These are phyloP conservation scores for Dromococcyx pavoninus DNA, from an alignment of 2,797 vertebrate species.

Conservation along the genomic window DNA sequence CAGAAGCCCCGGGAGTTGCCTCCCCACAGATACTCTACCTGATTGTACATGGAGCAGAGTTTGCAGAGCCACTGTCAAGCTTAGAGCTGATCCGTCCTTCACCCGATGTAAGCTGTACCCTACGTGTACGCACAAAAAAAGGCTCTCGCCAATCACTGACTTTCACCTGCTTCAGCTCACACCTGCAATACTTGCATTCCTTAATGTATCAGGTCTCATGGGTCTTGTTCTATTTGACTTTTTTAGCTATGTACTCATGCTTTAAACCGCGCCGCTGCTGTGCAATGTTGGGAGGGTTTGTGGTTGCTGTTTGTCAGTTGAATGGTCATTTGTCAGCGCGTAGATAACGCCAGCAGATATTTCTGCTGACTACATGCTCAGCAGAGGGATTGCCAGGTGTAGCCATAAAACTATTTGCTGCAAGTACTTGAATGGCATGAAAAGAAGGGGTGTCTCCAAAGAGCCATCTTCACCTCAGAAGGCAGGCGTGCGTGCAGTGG, in stretches of 20 bases:
- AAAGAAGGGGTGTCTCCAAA: neutral
- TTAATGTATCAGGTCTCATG: neutral
- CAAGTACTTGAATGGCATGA: neutral
- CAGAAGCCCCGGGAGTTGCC: neutral
- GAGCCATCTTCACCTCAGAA: neutral
- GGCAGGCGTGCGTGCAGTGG: neutral
- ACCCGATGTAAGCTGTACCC: neutral
- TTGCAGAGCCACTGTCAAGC: neutral
- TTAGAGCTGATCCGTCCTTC: neutral
- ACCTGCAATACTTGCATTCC: neutral
- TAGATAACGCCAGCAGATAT: neutral
- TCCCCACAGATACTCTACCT: neutral
- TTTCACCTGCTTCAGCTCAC: neutral
- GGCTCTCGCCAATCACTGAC: neutral
- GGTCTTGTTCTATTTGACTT: neutral
- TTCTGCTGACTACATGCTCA: neutral
- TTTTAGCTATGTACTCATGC: neutral
- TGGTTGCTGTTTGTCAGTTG: neutral
- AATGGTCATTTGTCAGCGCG: rapidly evolving
- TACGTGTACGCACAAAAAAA: neutral
- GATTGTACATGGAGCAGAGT: neutral
- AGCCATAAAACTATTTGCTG: neutral
- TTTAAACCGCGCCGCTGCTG: neutral
- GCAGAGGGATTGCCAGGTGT: neutral
- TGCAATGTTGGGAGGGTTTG: neutral